A percentile compares a stretch with the other conserved stretches of the same genome.
phyloP scores from a whole-genome alignment of 2,888 invertebrate genomes.

The Chromoteleia sp. region DNA sequence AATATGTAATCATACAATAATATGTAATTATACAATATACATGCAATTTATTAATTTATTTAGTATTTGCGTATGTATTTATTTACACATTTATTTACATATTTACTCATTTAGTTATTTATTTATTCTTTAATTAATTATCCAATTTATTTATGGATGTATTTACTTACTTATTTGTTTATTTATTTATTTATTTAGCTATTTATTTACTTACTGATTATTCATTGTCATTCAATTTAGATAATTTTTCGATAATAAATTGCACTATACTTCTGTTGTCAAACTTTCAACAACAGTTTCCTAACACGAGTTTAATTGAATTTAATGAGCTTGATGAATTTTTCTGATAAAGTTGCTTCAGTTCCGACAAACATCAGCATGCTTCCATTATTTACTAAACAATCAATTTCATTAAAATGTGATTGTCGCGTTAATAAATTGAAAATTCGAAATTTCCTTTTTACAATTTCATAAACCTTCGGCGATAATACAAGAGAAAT shows the following conservation, averaged over 20 bases:
- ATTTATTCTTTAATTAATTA: too few species aligned
- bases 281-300: conserved; percentile 35
- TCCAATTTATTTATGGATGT: too few species aligned
- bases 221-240: conserved; percentile 20
- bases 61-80: too few species aligned
- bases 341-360: conserved; percentile 30
- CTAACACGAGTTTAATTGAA: conserved; percentile 45
- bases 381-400: background rate
- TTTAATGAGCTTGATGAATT: conserved; percentile 40
- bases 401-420: conserved; percentile 5
- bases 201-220: too few species aligned
- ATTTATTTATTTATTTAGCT: too few species aligned
- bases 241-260: conserved; percentile 23
- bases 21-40: too few species aligned
- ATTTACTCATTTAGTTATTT: too few species aligned
- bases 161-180: too few species aligned
- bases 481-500: too few species aligned
- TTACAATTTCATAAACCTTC: background rate
- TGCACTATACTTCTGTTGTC: conserved; percentile 10
- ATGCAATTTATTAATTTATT: too few species aligned
- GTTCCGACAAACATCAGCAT: conserved; percentile 26
- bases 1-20: too few species aligned
- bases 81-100: too few species aligned
- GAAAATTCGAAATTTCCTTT: background rate
- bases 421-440: background rate